phyloP scores from a whole-genome alignment of 92 coral and sea anemone species.

The Phenganax marumi region DNA sequence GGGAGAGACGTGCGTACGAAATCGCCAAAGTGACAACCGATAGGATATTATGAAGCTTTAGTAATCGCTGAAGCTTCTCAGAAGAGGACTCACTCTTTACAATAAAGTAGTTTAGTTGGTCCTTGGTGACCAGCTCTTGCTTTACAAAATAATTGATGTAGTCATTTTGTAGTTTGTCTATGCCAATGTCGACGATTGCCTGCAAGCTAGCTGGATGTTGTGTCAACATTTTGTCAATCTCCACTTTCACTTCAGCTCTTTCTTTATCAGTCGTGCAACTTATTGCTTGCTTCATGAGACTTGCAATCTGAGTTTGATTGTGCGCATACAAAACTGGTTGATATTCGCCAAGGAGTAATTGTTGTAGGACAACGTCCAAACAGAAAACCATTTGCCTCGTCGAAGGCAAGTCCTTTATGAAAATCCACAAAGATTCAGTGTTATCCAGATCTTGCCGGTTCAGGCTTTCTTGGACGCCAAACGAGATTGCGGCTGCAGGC shows the following conservation, averaged over 20 bases:
- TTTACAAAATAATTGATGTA: conserved; percentile 75
- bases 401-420: conserved; percentile 74
- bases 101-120: conserved; percentile 68
- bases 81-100: conserved; percentile 43
- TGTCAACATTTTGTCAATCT: conserved; percentile 48
- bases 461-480: conserved; percentile 59
- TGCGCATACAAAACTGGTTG: conserved; percentile 78
- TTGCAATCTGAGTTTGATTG: conserved; percentile 78
- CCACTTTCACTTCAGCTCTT: conserved; percentile 54
- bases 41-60: conserved; percentile 77
- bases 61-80: conserved; percentile 65
- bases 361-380: conserved; percentile 57
- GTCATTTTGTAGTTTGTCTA: conserved; percentile 77
- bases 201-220: conserved; percentile 59
- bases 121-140: conserved; percentile 83
- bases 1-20: conserved; percentile 67
- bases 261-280: conserved; percentile 71
- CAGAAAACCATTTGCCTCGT: conserved; percentile 64
- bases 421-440: conserved; percentile 85
- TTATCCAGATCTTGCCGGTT: conserved; percentile 85
- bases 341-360: conserved; percentile 70
- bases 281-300: conserved; percentile 67
- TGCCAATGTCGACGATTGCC: conserved; percentile 77
- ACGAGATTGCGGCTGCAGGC: conserved; percentile 55
- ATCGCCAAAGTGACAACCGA: conserved; percentile 75